phyloP scores from a whole-genome alignment of 2,888 invertebrate genomes.

The Balanococcus diminutus region DNA sequence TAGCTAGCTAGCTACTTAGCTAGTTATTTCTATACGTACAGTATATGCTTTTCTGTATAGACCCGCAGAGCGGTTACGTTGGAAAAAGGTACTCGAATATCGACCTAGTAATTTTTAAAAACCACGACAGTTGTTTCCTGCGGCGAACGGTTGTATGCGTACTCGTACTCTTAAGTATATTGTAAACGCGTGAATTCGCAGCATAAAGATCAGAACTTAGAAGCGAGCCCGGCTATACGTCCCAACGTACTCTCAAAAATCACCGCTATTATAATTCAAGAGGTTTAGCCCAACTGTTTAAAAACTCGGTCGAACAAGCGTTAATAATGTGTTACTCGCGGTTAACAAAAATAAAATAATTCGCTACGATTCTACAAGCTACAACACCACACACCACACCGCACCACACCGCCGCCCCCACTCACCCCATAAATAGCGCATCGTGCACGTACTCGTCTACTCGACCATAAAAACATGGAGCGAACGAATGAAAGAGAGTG shows the following conservation, averaged over 20 bases:
- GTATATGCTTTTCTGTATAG: neutral
- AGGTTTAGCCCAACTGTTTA: constrained; percentile 55
- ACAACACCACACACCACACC: too few relatives aligned
- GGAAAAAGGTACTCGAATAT: neutral
- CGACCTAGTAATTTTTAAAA: constrained; percentile 33
- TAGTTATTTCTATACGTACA: too few relatives aligned
- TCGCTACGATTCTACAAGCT: too few relatives aligned
- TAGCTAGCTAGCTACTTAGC: too few relatives aligned
- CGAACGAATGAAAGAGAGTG: neutral
- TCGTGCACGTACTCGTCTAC: neutral
- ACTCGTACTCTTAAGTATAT: too few relatives aligned
- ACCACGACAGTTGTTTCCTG: constrained; percentile 22
- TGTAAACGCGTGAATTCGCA: constrained; percentile 41
- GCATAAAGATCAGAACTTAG: too few relatives aligned
- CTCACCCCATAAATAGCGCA: neutral
- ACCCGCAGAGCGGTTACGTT: neutral
- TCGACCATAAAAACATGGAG: neutral
- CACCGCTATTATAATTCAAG: constrained; percentile 55
- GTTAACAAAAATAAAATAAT: constrained; percentile 46
- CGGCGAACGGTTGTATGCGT: neutral
- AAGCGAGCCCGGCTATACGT: neutral
- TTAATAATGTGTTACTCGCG: constrained; percentile 38
- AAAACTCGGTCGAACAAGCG: constrained; percentile 45
- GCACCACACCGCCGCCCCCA: neutral
- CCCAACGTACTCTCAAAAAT: constrained; percentile 51